Evolutionary conservation across 2,113 vertebrate genomes (phyloP), one percentile per base, ranked within the genome.

Genomic region (Colius striatus): DNA sequence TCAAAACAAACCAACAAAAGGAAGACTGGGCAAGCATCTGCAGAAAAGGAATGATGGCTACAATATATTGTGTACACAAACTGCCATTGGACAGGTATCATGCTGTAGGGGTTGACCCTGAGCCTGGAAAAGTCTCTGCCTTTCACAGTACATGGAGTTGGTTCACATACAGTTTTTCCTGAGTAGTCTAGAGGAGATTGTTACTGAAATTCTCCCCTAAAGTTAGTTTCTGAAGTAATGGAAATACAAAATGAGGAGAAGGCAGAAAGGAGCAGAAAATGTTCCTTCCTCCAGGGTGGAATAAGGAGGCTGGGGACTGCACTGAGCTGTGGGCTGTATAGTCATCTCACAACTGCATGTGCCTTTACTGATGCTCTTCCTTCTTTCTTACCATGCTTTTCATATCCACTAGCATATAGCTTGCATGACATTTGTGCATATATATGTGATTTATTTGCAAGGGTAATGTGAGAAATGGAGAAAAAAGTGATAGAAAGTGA

Each of bases 91-190:
- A 70, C 29, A 43, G n/a, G 2, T 7, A 55, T 32, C 14, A 2
- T 1, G 4, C 25, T 55, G 8, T 9, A 20, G 55, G 34, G 10
- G 1, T 1, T 11, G 53, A 12, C 32, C 16, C 10, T 11, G 58
- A 45, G 36, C 45, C 50, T 89, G 43, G 27, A 6, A 29, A 51
- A 27, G 22, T 10, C 26, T 60, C 48, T 60, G 3, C 8, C 43
- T 21, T 43, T 20, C 32, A 6, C 18, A 7, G 38, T n/a, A 30
- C 36, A 38, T 13, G 16, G 29, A 70, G 26, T 3, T 36, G 19
- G 22, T 21, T 66, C 25, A 34, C 27, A 25, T 3, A 4, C 2
- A 0, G 8, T 14, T 65, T 81, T 77, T 54, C 19, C 54, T 18
- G 53, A 30, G 30, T 21, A 65, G n/a, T 29, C 53, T 18, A 19